Base-by-base conservation (phyloP, 1,140 invertebrate species). In the Magallana ariakensis region DNA sequence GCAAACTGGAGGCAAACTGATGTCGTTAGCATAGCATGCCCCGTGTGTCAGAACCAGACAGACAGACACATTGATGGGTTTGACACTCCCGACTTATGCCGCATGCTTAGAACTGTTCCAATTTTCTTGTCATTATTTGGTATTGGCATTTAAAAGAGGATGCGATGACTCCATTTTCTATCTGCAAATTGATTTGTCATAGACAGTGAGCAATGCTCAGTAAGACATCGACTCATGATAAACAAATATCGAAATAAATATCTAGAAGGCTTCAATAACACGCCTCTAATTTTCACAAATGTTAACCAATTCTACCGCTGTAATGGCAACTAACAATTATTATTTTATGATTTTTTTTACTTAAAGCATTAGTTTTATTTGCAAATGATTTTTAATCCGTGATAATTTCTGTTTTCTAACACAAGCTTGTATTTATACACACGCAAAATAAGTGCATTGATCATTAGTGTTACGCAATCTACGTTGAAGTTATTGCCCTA, bases 111-210 rank as follows among this genome's bases (percentile, higher is more conserved):
- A 62, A 58, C 10, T 58, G 10, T 13, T 11, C 5, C 58, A 19
- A 46, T 19, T 62, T 16, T 62, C 19, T 16, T 62, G 58, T 16
- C 19, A 19, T 62, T n/a, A 62, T 62, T 62, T 62, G 58, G 58
- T 62, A 62, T 62, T 62, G 58, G 58, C 58, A 62, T 62, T 8
- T 62, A 16, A 15, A 62, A 58, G 16, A 19, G 2, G 11, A 62
- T 62, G 19, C 19, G 19, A 1, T 16, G 58, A 8, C 16, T 46
- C 15, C 58, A 62, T 19, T 19, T n/a, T 15, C 19, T 62, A 16
- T 62, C 58, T 62, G 58, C 19, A 62, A 58, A 62, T 62, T 62
- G 16, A 62, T 62, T 16, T 62, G 58, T 62, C 58, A 62, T n/a
- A 62, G 16, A 62, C 58, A 62, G 58, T 1, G 19, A 62, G 19